Conservation (phyloP, 2,888 invertebrate species). For the Temnothorax unifasciatus region DNA sequence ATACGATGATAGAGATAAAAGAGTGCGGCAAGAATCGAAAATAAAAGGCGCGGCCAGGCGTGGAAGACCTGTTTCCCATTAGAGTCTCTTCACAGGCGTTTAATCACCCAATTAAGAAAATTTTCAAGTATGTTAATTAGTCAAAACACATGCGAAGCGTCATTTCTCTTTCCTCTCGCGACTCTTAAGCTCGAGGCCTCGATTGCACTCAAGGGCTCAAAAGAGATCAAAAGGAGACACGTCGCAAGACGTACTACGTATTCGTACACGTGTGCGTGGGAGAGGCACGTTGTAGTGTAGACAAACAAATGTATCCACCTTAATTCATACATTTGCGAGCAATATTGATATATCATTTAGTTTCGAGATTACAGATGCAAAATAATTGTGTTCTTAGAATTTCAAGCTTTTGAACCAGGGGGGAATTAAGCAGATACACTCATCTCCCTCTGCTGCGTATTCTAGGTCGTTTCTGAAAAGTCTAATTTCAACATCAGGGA, state of each 20-base stretch:
- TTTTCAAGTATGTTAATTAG: slow-evolving; percentile 84
- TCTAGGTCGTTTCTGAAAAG: slow-evolving; percentile 17
- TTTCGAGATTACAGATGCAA: background rate
- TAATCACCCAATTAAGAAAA: slow-evolving; percentile 82
- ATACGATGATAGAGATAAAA: slow-evolving; percentile 23
- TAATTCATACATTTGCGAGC: background rate
- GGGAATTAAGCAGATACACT: background rate
- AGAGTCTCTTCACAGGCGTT: slow-evolving; percentile 77
- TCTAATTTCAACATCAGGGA: slow-evolving; percentile 68
- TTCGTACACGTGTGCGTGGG: slow-evolving; percentile 44
- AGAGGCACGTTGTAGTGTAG: background rate
- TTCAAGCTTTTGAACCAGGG: background rate
- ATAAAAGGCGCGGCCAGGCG: slow-evolving; percentile 32
- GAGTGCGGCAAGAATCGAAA: slow-evolving; percentile 8
- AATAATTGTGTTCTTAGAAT: slow-evolving; percentile 6
- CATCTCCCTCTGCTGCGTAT: background rate
- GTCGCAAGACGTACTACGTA: slow-evolving; percentile 69
- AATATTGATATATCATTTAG: background rate
- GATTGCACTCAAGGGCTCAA: slow-evolving; percentile 74
- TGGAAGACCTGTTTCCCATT: slow-evolving; percentile 73
- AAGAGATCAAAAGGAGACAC: slow-evolving; percentile 76
- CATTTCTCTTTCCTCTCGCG: slow-evolving; percentile 66
- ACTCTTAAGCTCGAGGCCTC: slow-evolving; percentile 71
- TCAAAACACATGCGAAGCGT: slow-evolving; percentile 82
- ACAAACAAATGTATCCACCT: background rate